Base-by-base conservation (phyloP, 2,888 invertebrate genomes). In the Acheta domesticus region DNA sequence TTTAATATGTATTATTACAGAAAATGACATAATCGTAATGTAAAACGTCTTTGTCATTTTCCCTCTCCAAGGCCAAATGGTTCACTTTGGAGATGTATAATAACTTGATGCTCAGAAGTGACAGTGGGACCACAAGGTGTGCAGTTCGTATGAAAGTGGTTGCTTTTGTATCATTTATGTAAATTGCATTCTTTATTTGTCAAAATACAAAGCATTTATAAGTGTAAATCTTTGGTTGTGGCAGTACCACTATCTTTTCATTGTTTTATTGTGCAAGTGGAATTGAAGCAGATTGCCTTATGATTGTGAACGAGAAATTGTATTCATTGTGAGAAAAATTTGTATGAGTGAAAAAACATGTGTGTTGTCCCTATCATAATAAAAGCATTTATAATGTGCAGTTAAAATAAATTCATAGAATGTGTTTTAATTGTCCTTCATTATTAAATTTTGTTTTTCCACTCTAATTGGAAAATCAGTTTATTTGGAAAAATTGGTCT, bases 181-280 rank as follows among this genome's bases (percentile, higher is more conserved):
- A 19, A 62, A 62, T 62, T 62, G 62, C 62, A 62, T 62, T 19
- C 16, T 62, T 14, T n/a, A 62, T n/a, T 62, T 14, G 8, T 62
- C n/a, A 62, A n/a, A 62, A 19, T 62, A 19, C 62, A 62, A 62
- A 62, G 62, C 62, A 62, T 62, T 62, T 62, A 62, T 62, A 62
- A 62, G 62, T 19, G 62, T 62, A n/a, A 62, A 62, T 62, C 62
- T 62, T 62, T 19, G 14, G 14, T 62, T 62, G n/a, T 62, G 62
- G 14, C n/a, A 14, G 16, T 14, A 62, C n/a, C 62, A 62, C 16
- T 62, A 8, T 14, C n/a, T 62, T 62, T 62, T 3, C n/a, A 23
- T 62, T 62, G 62, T 62, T 62, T 62, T 62, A 62, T 62, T 19
- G 62, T 62, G 62, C 16, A 62, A 62, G 14, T 62, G 62, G 62